Evolutionary conservation across 2,888 invertebrate genomes (phyloP), one percentile per base, ranked within the genome.

Genomic region (Drosophila quinaria): DNA sequence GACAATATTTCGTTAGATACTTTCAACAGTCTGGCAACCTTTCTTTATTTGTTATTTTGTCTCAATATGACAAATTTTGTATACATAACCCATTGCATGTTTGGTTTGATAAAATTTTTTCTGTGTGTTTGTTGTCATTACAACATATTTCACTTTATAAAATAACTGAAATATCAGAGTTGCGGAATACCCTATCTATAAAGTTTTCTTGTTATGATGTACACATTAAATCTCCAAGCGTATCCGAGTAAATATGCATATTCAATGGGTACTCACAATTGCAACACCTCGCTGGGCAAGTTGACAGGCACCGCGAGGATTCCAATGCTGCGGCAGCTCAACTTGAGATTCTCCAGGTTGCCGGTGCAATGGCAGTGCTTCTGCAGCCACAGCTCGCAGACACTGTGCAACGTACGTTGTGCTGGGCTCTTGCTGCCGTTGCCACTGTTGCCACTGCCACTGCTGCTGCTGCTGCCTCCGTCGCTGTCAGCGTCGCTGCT

Each of bases 311-410:
- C 90, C 1, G 91, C 91, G 35, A 91, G 77, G 29, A 92, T 86
- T 15, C 92, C 92, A 51, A 92, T 87, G 63, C 90, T 89, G 55
- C 92, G 91, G 59, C 93, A 93, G 59, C 87, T 91, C 63, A 93
- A 78, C 56, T 91, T 90, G 37, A 92, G 78, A 59, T 90, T 90
- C 42, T 89, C 86, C 64, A 91, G 69, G 15, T 85, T 87, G 50
- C 92, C 93, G 10, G 85, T 89, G 71, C 93, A 93, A 44, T 92
- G 91, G 68, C 93, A 93, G 44, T 90, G 90, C 67, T 86, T 89
- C 31, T 90, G 90, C 62, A 87, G 81, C 93, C 93, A 93, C 42
- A 78, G 62, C 35, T 90, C 90, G 70, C 93, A 93, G 25, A 93
- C 84, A 55, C 80, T 80, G 62, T 91, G 90, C 55, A 92, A 46